These are phyloP conservation scores for Campoletis sonorensis DNA, from an alignment of 1,140 invertebrate species.

Conservation along the genomic window DNA sequence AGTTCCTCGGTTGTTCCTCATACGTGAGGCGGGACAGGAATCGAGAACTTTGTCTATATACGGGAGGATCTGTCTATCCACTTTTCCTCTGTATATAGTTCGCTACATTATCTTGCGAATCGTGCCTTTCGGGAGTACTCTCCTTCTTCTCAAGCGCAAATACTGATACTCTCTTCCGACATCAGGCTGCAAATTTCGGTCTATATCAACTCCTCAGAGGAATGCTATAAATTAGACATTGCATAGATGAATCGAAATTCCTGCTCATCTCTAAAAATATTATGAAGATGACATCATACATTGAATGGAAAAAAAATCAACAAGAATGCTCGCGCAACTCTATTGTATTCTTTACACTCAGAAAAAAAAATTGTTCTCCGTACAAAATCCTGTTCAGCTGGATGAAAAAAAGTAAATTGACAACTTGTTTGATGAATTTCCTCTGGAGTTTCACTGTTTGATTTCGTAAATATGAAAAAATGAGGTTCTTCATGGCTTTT, in stretches of 20 bases:
- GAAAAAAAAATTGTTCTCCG: too few relatives aligned
- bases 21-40: conserved; percentile 10
- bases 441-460: too few relatives aligned
- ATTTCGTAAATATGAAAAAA: too few relatives aligned
- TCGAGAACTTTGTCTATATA: not conserved
- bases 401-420: too few relatives aligned
- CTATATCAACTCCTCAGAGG: not conserved
- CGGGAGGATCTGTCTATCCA: not conserved
- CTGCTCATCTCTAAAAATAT: not conserved
- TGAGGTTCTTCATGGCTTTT: too few relatives aligned
- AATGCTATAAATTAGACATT: not conserved
- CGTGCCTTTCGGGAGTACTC: conserved; percentile 27
- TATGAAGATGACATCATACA: not conserved
- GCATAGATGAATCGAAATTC: conserved; percentile 1
- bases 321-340: too few relatives aligned
- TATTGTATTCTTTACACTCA: too few relatives aligned
- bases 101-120: conserved; percentile 24
- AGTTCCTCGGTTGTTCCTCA: conserved; percentile 15
- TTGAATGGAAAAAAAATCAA: not conserved
- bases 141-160: not conserved
- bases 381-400: too few relatives aligned
- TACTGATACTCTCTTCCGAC: not conserved
- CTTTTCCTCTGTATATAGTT: conserved; percentile 6
- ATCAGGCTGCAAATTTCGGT: not conserved
- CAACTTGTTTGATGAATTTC: too few relatives aligned